Base-by-base conservation (phyloP, 2,113 vertebrate species). In the Ageneiosus marmoratus region DNA sequence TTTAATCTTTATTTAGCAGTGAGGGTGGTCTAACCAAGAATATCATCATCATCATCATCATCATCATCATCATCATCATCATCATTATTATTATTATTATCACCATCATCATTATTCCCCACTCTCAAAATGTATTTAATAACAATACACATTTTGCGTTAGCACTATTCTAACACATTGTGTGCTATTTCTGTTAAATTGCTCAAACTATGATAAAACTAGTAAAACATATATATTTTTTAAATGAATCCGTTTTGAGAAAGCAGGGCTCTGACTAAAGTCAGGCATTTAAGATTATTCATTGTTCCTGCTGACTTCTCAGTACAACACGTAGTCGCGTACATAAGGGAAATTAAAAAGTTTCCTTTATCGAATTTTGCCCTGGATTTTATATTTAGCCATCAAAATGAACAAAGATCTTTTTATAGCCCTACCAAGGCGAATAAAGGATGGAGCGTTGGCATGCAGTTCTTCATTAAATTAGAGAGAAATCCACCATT, bases 1-100 rank as follows among this genome's bases (percentile, higher is more conserved):
- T 90, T 91, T 90, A 86, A 80, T 82, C 87, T 88, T 79, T 77
- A 67, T 72, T 73, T 73, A 81, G 84, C 79, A 51, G 22, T 63
- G 53, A 74, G 41, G 41, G 69, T 9, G 16, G 55, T 50, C 46
- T 6, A 32, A 29, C n/a, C 46, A 74, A 50, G 16, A 51, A 32
- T 18, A 51, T 1, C 6, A n/a, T 41, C 46, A 48, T 16, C 29
- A 46, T n/a, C 15, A 46, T 48, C 15, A 46, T n/a, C 48, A 48
- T 48, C 3, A 46, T 48, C 5, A 46, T 72, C 13, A 46, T 46
- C 48, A 48, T 48, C 48, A 15, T 72, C 46, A 46, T 29, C 29
- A 41, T 41, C 5, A 41, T 41, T 41, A 41, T 44, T 44, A 70
- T 70, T 44, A 70, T 70, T 46, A 70, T 46, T 46, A 46, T 22